Evolutionary conservation across 1,140 invertebrate species (phyloP).

Genomic region (Drosophila equinoxialis): DNA sequence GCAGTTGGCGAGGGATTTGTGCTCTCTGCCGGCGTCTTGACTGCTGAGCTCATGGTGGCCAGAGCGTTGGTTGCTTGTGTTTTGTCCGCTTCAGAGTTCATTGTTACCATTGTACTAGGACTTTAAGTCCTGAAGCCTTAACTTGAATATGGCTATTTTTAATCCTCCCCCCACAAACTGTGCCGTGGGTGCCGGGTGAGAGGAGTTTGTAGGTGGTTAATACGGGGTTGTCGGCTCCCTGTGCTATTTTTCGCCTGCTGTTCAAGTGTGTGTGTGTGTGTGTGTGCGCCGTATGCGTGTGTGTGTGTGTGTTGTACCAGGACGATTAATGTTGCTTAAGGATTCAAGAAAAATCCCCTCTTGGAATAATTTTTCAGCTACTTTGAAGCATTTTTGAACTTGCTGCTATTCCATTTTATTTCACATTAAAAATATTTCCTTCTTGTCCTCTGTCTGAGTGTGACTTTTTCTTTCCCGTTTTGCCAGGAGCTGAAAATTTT

Average conservation of each 20-base stretch:
- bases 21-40: slow-evolving; percentile 43
- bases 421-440: not conserved
- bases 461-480: not conserved
- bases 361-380: slow-evolving; percentile 24
- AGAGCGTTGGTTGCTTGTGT: slow-evolving; percentile 73
- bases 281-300: slow-evolving; percentile 24
- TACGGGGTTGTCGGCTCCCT: not conserved
- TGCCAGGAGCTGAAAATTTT: slow-evolving; percentile 24
- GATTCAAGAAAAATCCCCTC: slow-evolving; percentile 11
- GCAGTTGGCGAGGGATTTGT: slow-evolving; percentile 6
- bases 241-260: slow-evolving; percentile 17
- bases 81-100: slow-evolving; percentile 83
- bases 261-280: slow-evolving; percentile 14
- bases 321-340: not conserved
- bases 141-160: slow-evolving; percentile 38
- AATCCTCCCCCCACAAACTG: slow-evolving; percentile 3
- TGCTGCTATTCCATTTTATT: slow-evolving; percentile 1
- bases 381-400: slow-evolving; percentile 25
- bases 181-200: slow-evolving; percentile 28
- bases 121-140: not conserved
- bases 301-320: slow-evolving; percentile 30
- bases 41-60: slow-evolving; percentile 53
- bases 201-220: not conserved
- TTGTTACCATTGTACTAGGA: slow-evolving; percentile 80
- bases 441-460: slow-evolving; percentile 12